Evolutionary conservation across 2,113 vertebrate species (phyloP).

Genomic region (Struthio camelus): DNA sequence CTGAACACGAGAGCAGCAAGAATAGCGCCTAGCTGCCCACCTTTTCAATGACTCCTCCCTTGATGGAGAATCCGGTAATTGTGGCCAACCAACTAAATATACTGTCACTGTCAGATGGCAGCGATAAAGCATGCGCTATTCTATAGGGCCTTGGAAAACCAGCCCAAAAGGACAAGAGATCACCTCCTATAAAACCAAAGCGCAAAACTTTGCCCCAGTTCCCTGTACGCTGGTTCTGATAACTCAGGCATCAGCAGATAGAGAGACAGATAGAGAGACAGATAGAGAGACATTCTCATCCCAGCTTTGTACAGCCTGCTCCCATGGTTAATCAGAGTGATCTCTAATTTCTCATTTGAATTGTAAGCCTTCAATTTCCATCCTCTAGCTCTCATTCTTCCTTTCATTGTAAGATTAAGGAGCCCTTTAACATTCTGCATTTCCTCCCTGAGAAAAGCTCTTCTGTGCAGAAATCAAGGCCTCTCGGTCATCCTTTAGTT

Average conservation of each 20-base stretch:
- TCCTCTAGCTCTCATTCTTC: background rate
- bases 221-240: background rate
- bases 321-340: background rate
- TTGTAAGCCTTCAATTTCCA: background rate
- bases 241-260: background rate
- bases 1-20: fast-evolving
- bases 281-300: too few species aligned
- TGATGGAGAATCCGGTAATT: background rate
- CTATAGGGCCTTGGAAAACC: background rate
- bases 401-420: background rate
- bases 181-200: background rate
- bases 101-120: fast-evolving
- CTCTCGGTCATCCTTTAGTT: background rate
- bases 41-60: background rate
- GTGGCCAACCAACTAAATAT: too few species aligned
- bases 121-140: background rate
- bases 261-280: background rate
- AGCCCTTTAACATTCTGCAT: background rate
- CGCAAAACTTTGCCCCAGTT: background rate
- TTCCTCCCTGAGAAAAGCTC: background rate
- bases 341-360: background rate
- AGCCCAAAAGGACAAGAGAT: background rate
- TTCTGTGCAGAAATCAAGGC: background rate
- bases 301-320: background rate
- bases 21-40: background rate